These are phyloP conservation scores for Notocelia uddmanniana DNA, from an alignment of 2,888 invertebrate genomes.

Conservation along the genomic window DNA sequence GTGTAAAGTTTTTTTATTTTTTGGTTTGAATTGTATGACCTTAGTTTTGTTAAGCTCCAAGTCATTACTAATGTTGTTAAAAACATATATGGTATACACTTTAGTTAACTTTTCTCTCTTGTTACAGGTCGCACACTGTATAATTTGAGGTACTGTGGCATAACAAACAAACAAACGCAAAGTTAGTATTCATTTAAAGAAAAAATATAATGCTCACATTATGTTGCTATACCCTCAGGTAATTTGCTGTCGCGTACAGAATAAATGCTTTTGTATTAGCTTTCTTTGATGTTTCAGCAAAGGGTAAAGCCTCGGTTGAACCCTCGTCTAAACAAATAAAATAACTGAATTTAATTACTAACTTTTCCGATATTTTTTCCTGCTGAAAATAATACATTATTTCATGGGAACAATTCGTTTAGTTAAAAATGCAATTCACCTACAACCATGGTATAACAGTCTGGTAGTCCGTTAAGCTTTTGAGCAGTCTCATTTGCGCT, in stretches of 20 bases:
- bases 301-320: conserved; percentile 4
- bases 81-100: too few species aligned
- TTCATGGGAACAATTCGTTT: neutral
- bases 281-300: conserved; percentile 15
- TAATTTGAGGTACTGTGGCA: neutral
- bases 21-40: too few species aligned
- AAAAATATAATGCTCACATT: conserved; percentile 10
- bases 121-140: neutral
- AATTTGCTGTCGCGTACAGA: conserved; percentile 20
- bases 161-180: neutral
- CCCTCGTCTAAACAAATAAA: neutral
- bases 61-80: too few species aligned
- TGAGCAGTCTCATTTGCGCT: too few species aligned
- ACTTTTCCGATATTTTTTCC: neutral
- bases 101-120: too few species aligned
- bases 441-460: neutral
- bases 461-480: too few species aligned
- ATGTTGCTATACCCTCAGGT: conserved; percentile 15
- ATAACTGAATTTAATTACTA: conserved; percentile 2
- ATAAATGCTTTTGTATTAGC: conserved; percentile 12
- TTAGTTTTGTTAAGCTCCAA: too few species aligned
- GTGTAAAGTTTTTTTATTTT: too few species aligned
- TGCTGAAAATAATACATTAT: neutral
- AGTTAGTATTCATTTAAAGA: conserved; percentile 8
- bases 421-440: neutral